Evolutionary conservation across 2,888 invertebrate genomes (phyloP).

Genomic region (Lepidocyrtoides sp.): DNA sequence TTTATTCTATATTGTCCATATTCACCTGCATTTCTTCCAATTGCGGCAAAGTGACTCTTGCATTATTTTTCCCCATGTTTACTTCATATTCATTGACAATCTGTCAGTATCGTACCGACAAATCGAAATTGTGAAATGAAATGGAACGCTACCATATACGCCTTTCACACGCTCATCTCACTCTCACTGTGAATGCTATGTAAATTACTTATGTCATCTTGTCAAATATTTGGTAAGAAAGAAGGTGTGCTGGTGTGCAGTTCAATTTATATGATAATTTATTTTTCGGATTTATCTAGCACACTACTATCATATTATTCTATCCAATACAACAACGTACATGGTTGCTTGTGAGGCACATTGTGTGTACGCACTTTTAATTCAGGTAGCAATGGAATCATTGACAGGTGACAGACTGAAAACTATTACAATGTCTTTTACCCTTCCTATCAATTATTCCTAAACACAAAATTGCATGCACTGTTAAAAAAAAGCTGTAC

Average conservation of each 20-base stretch:
- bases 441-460: slow-evolving; percentile 37
- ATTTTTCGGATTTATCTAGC: slow-evolving; percentile 47
- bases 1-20: no score
- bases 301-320: not conserved
- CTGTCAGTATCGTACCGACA: not conserved
- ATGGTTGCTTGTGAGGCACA: not conserved
- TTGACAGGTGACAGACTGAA: slow-evolving; percentile 82
- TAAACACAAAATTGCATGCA: not conserved
- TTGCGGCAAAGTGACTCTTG: no score
- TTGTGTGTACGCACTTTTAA: slow-evolving; percentile 56
- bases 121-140: not conserved
- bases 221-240: slow-evolving; percentile 56
- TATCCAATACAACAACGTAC: no score
- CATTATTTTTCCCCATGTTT: not conserved
- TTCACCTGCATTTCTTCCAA: no score
- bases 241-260: slow-evolving; percentile 51
- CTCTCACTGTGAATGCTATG: slow-evolving; percentile 47
- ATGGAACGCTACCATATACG: not conserved
- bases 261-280: slow-evolving; percentile 78
- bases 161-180: not conserved
- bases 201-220: slow-evolving; percentile 74
- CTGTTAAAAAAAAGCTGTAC: slow-evolving; percentile 6
- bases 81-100: not conserved
- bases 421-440: slow-evolving; percentile 66
- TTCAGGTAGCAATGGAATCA: slow-evolving; percentile 79